Conservation (phyloP, 2,113 vertebrate genomes). For the Dicrurus megarhynchus region DNA sequence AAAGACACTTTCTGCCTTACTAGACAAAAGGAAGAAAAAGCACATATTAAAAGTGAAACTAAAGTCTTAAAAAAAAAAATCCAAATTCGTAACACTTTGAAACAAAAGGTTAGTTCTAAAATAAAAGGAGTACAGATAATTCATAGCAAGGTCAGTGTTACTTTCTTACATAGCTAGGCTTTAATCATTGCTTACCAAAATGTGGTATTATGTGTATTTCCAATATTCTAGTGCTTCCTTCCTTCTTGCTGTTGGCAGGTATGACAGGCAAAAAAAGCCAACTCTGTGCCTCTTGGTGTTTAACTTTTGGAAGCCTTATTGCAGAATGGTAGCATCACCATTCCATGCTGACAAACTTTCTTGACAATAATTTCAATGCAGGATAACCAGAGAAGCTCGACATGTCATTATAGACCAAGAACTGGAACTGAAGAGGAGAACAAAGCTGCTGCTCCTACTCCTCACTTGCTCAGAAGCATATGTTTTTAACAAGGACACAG, state of each 20-base stretch:
- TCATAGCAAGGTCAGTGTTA: background rate
- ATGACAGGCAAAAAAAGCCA: background rate
- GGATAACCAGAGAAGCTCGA: background rate
- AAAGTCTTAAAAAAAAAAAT: background rate
- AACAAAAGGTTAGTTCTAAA: background rate
- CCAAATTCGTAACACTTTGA: background rate
- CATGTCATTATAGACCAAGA: fast-evolving
- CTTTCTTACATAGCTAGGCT: background rate
- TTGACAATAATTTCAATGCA: background rate
- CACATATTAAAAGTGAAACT: background rate
- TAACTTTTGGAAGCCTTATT: background rate
- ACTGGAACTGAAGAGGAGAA: background rate
- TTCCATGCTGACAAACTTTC: background rate
- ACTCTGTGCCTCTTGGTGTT: background rate
- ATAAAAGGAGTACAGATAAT: background rate
- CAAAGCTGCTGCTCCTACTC: background rate
- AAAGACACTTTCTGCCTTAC: background rate
- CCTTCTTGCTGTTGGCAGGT: background rate
- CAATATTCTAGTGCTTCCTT: background rate
- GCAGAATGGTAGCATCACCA: background rate
- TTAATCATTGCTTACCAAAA: background rate
- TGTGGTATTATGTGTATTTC: fast-evolving
- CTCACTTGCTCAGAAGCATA: background rate
- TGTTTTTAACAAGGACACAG: background rate
- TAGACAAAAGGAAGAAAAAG: background rate